These are phyloP conservation scores for Aldabrachelys gigantea DNA, from an alignment of 2,113 vertebrate species.

Conservation along the genomic window DNA sequence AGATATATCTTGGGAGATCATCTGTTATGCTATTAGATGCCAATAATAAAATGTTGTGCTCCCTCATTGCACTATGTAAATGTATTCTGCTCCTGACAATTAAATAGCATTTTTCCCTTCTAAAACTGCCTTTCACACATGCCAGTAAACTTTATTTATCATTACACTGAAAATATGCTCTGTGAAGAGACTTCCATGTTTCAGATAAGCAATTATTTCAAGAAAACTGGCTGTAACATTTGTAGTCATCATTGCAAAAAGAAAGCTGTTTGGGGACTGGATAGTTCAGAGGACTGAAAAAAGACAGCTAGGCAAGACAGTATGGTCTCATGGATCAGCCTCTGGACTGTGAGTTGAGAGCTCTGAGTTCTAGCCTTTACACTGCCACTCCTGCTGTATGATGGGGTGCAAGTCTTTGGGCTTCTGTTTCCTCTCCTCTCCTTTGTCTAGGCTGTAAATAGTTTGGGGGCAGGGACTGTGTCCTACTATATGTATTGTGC, in stretches of 20 bases:
- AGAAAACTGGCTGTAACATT: not conserved
- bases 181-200: not conserved
- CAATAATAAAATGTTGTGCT: not conserved
- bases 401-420: not conserved
- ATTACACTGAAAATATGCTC: not conserved
- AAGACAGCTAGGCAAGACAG: not conserved
- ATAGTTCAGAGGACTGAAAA: not conserved
- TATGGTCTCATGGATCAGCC: not conserved
- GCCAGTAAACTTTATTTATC: not conserved
- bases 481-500: not conserved
- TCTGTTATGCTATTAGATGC: slow-evolving; percentile 8
- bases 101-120: not conserved
- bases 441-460: not conserved
- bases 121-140: not conserved
- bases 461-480: not conserved
- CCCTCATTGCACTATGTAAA: not conserved
- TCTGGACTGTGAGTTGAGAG: not conserved
- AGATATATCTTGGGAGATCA: slow-evolving; percentile 1
- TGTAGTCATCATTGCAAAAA: not conserved
- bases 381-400: not conserved
- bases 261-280: not conserved
- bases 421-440: not conserved
- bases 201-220: not conserved
- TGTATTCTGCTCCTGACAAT: not conserved
- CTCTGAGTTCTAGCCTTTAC: not conserved